phyloP scores from a whole-genome alignment of 1,140 invertebrate genomes.

The Drosophila trapezifrons region DNA sequence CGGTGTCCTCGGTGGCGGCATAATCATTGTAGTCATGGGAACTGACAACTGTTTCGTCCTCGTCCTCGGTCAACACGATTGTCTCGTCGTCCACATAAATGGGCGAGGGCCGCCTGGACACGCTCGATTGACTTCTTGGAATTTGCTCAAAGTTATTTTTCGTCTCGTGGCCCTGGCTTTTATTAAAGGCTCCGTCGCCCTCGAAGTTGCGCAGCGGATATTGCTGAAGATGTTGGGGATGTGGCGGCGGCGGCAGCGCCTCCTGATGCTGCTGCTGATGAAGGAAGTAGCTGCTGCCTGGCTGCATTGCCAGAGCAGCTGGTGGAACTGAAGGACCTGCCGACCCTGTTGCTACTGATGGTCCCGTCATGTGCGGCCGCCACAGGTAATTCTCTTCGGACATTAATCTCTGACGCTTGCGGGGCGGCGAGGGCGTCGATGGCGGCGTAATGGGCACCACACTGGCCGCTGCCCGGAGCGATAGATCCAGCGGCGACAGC shows the following conservation, averaged over 20 bases:
- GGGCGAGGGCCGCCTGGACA: slow-evolving; percentile 32
- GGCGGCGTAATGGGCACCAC: slow-evolving; percentile 86
- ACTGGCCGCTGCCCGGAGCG: slow-evolving; percentile 84
- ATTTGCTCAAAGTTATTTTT: slow-evolving; percentile 78
- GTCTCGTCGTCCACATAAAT: slow-evolving; percentile 78
- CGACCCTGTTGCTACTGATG: slow-evolving; percentile 64
- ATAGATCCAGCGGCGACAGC: slow-evolving; percentile 86
- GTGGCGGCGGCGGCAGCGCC: slow-evolving; percentile 8
- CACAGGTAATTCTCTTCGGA: slow-evolving; percentile 84
- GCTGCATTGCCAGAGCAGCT: slow-evolving; percentile 13
- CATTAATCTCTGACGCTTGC: slow-evolving; percentile 85
- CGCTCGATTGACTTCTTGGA: slow-evolving; percentile 78
- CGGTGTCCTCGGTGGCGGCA: slow-evolving; percentile 54
- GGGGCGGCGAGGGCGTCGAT: slow-evolving; percentile 86
- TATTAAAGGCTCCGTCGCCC: slow-evolving; percentile 54
- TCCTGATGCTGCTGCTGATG: slow-evolving; percentile 30
- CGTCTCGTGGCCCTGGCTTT: slow-evolving; percentile 85
- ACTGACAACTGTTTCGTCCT: slow-evolving; percentile 83
- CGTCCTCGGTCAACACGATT: slow-evolving; percentile 83
- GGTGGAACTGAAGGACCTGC: slow-evolving; percentile 16
- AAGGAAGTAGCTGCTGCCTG: slow-evolving; percentile 46
- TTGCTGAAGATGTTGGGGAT: slow-evolving; percentile 59
- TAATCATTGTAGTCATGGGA: slow-evolving; percentile 80
- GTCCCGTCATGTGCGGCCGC: slow-evolving; percentile 80
- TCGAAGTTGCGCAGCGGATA: slow-evolving; percentile 52